Conservation (phyloP, 1,140 invertebrate genomes). For the Drosophila navojoa region DNA sequence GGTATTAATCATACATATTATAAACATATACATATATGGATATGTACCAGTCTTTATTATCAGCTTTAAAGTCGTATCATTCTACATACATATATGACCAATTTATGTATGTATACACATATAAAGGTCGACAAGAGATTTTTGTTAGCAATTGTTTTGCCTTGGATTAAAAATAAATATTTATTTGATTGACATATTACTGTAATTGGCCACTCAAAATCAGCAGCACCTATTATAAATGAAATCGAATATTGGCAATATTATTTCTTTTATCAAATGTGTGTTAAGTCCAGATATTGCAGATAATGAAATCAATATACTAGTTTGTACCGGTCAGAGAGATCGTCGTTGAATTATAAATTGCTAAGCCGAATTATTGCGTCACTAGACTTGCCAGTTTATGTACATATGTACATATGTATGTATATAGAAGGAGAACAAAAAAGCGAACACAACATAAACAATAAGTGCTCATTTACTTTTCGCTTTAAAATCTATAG, state of each 20-base stretch:
- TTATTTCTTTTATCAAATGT: neutral
- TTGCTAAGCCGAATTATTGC: slow-evolving; percentile 26
- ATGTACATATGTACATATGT: too few species aligned
- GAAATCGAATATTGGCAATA: neutral
- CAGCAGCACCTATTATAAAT: neutral
- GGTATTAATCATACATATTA: too few species aligned
- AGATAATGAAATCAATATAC: slow-evolving; percentile 24
- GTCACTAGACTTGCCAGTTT: slow-evolving; percentile 14
- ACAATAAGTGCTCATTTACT: slow-evolving; percentile 27
- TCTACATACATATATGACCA: too few species aligned
- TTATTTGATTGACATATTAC: neutral
- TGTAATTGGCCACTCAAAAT: neutral
- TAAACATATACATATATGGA: too few species aligned
- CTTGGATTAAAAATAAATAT: neutral
- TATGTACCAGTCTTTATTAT: too few species aligned
- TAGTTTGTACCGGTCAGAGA: slow-evolving; percentile 22
- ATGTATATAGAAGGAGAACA: slow-evolving; percentile 2
- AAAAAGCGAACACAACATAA: slow-evolving; percentile 30
- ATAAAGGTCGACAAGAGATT: too few species aligned
- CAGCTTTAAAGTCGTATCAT: too few species aligned
- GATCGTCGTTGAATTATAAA: slow-evolving; percentile 14
- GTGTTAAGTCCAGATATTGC: neutral
- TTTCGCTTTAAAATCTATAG: slow-evolving; percentile 8
- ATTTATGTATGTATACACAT: too few species aligned
- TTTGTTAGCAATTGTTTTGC: neutral